A percentile compares a stretch with the other conserved stretches of the same genome.
Evolutionary conservation across 2,888 invertebrate species (phyloP).

Genomic region (Orthosia cruda): DNA sequence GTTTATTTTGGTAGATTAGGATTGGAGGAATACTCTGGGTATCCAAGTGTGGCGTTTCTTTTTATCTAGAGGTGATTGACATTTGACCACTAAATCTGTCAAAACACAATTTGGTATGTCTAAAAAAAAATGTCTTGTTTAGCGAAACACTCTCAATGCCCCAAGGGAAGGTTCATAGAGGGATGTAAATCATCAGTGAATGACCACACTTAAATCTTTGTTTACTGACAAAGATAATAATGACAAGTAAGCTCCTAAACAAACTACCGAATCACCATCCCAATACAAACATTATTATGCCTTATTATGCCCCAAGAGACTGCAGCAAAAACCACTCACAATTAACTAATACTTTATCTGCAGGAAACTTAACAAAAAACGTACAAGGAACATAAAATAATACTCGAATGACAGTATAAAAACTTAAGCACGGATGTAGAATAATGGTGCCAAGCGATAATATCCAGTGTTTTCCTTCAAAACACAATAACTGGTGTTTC

Average conservation of each 20-base stretch:
- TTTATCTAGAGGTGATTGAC: neutral
- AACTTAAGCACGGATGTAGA: conserved; percentile 86
- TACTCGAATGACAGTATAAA: conserved; percentile 56
- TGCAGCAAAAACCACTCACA: conserved; percentile 28
- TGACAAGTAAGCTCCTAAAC: conserved; percentile 33
- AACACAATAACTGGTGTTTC: conserved; percentile 84
- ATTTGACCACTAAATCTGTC: neutral
- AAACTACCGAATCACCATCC: conserved; percentile 30
- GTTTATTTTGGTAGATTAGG: neutral
- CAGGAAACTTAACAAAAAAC: conserved; percentile 58
- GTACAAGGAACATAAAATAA: conserved; percentile 49
- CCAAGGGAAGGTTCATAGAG: conserved; percentile 3
- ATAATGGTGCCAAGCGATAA: conserved; percentile 83
- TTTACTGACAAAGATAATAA: conserved; percentile 28
- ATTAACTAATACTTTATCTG: conserved; percentile 64
- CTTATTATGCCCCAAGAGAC: conserved; percentile 58
- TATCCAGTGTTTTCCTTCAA: conserved; percentile 85
- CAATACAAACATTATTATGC: conserved; percentile 34
- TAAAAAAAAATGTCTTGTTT: neutral
- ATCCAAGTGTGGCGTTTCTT: neutral
- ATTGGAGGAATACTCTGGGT: too few species aligned
- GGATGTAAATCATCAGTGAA: conserved; percentile 19
- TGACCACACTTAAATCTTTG: conserved; percentile 15
- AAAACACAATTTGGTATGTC: too few species aligned
- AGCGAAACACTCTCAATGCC: neutral